Evolutionary conservation across 2,113 vertebrate genomes (phyloP).

Genomic region (Nipponia nippon): DNA sequence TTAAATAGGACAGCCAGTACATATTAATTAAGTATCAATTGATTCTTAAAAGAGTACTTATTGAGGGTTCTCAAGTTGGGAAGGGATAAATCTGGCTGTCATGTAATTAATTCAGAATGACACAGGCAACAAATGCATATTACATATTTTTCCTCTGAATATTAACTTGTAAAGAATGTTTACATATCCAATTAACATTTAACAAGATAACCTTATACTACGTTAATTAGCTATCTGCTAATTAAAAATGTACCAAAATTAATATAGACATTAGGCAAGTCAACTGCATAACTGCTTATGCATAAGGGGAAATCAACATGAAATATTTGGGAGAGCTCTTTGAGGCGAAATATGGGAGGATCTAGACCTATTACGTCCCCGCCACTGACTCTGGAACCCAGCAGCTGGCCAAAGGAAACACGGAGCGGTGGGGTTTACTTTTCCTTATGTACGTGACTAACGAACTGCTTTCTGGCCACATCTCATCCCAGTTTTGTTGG

Average conservation of each 20-base stretch:
- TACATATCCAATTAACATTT: slow-evolving; percentile 72
- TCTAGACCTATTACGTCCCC: background rate
- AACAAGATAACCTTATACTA: slow-evolving; percentile 63
- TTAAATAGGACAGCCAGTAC: slow-evolving; percentile 62
- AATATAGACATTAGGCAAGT: slow-evolving; percentile 46
- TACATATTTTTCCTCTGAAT: slow-evolving; percentile 55
- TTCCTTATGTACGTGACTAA: background rate
- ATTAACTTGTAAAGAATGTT: slow-evolving; percentile 67
- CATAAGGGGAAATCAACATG: background rate
- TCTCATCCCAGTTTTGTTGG: background rate
- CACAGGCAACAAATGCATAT: slow-evolving; percentile 49
- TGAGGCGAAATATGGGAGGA: background rate
- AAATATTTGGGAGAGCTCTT: background rate
- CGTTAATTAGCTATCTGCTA: slow-evolving; percentile 63
- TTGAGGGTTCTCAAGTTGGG: slow-evolving; percentile 61
- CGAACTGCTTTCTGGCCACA: background rate
- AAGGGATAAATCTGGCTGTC: slow-evolving; percentile 66
- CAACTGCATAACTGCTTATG: background rate
- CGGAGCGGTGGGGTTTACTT: background rate
- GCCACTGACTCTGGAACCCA: background rate
- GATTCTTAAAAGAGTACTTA: slow-evolving; percentile 72
- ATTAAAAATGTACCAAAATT: slow-evolving; percentile 61
- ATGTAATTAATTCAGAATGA: slow-evolving; percentile 68
- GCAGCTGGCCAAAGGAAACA: background rate
- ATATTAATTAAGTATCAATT: slow-evolving; percentile 75